A percentile compares a stretch with the other conserved stretches of the same genome.
Evolutionary conservation across 2,113 vertebrate genomes (phyloP).

Genomic region (Monopterus albus): DNA sequence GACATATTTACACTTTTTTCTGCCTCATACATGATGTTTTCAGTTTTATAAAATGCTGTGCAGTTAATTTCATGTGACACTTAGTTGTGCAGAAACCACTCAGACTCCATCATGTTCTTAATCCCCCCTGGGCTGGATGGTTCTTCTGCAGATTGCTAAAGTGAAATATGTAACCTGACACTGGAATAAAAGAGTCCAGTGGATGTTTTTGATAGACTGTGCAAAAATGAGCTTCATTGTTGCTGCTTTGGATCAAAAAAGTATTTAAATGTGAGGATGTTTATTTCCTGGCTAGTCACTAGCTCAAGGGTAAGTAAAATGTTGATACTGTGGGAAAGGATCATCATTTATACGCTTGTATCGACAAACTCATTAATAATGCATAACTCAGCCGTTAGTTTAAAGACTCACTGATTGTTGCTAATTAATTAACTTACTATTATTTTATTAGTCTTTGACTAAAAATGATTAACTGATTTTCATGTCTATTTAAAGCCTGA

Average conservation of each 20-base stretch:
- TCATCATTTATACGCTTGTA: slow-evolving; percentile 9
- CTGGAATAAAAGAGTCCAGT: slow-evolving; percentile 19
- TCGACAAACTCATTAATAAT: slow-evolving; percentile 36
- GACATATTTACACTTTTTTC: slow-evolving; percentile 27
- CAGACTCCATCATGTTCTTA: slow-evolving; percentile 9
- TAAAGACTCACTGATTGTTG: no score
- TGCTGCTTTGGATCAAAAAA: slow-evolving; percentile 21
- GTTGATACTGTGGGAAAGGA: slow-evolving; percentile 2
- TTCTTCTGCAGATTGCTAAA: slow-evolving; percentile 34
- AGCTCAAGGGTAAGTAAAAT: background rate
- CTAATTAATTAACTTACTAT: slow-evolving; percentile 21
- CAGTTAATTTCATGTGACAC: slow-evolving; percentile 51
- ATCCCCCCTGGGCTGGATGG: slow-evolving; percentile 32
- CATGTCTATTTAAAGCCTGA: slow-evolving; percentile 16
- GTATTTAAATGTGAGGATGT: background rate
- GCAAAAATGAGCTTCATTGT: background rate
- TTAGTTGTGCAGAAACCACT: slow-evolving; percentile 33
- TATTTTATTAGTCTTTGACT: slow-evolving; percentile 50
- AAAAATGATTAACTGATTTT: slow-evolving; percentile 14
- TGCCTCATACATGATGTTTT: slow-evolving; percentile 27
- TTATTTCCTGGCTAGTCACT: slow-evolving; percentile 3
- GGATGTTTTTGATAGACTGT: slow-evolving; percentile 27
- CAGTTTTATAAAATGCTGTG: background rate
- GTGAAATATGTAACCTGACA: slow-evolving; percentile 42
- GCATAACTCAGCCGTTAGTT: no score